Base-by-base conservation (phyloP, 2,797 vertebrate genomes). In the Anguilla megastoma region DNA sequence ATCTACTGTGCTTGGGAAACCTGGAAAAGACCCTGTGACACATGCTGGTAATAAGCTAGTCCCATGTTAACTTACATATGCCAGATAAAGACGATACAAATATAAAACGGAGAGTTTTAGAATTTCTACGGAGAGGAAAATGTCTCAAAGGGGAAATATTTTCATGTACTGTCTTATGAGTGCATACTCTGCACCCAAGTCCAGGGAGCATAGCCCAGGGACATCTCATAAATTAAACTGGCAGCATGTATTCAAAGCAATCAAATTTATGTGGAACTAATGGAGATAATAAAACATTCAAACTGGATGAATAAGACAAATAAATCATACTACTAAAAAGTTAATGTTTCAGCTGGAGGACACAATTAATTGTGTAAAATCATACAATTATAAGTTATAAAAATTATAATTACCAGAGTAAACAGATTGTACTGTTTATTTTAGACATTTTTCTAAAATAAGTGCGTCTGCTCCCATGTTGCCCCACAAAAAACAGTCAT, bases 1-100 rank as follows among this genome's bases (percentile, higher is more conserved):
- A 58, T 66, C 63, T 58, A 12, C 56, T 18, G 6, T 3, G 6
- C 56, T 52, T 91, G 90, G 71, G 86, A 88, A 90, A 86, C 91
- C 80, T 45, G 41, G 41, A 88, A 88, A 87, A 86, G 90, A 87
- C 50, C 10, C 36, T 89, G 36, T 50, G 33, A 21, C 50, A 86
- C 89, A 89, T 89, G 89, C 89, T 86, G 89, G 82, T 79, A 86
- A 79, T 45, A 79, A 41, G 88, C 89, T 91, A 91, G 89, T 89
- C 60, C 84, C 89, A 90, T 36, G 87, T 89, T 90, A 89, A 91
- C 91, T 87, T 88, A 85, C 86, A 85, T 84, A 48, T 84, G 85
- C 63, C 54, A 87, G 85, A 86, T 90, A 88, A 91, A 89, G 87
- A 89, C 80, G 88, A 41, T 21, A 6, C 30, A 21, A 33, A 30